Base-by-base conservation (phyloP, 2,113 vertebrate genomes). In the Pteruthius melanotis region DNA sequence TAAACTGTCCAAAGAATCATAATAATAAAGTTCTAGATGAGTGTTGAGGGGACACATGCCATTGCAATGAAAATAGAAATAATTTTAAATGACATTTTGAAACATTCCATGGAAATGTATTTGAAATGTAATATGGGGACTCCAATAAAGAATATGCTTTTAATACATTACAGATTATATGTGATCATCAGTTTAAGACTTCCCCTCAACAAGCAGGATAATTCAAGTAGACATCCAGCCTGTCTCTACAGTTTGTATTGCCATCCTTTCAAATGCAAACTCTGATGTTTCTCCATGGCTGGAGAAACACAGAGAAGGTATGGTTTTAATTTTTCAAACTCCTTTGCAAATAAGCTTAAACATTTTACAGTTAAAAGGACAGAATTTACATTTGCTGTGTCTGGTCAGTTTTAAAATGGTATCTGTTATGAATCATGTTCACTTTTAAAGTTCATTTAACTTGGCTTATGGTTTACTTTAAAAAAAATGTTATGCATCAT, bases 381-480 rank as follows among this genome's bases (percentile, higher is more conserved):
- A 97, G 89, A 95, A 97, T 97, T 97, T 97, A 95, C 95, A 95
- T 97, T 97, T 97, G 93, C 97, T 95, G 93, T 93, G 96, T 96
- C 97, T 97, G 96, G 95, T 96, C 95, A 96, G 87, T 95, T 96
- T 97, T 96, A 97, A 94, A 95, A 94, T 85, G 59, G 70, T 97
- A 83, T 97, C 96, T 97, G 97, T 96, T 97, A 95, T 96, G 92
- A 97, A 97, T 97, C 96, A 97, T 97, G 96, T 95, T 97, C 96
- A 94, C 95, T 97, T 97, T 97, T 97, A 96, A 97, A 97, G 94
- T 95, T 97, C 97, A 94, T 97, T 97, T 97, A 96, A 97, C 95
- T 96, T 96, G 95, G 95, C 89, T 97, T 93, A 97, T 72, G 84
- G 91, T 94, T 97, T 96, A 94, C 84, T 96, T 96, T 47, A 5